Evolutionary conservation across 92 coral and sea anemone genomes (phyloP), one percentile per base, ranked within the genome.

Genomic region (Palythoa heliodiscus): DNA sequence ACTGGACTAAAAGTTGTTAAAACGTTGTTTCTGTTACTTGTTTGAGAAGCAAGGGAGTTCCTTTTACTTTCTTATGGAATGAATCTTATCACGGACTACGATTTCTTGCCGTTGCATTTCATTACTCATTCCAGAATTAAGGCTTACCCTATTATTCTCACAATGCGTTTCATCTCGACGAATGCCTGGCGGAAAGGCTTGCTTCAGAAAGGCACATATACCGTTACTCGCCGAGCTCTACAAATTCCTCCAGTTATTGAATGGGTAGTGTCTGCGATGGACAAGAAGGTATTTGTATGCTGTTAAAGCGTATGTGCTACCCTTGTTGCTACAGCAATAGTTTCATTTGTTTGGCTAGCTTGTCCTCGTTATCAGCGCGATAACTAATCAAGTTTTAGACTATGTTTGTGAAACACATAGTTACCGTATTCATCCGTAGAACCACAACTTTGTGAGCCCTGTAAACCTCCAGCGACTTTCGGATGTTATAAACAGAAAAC

Each of bases 321-420:
- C 78, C 63, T 22, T 74, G 78, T 52, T 60, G 78, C 19, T 53
- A 55, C 35, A 53, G 81, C 61, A 68, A 54, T 35, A 76, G 68
- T 52, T 75, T 52, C 35, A 11, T 47, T 17, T 50, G 9, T 76
- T 76, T 29, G 50, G 9, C 66, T 15, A 35, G 48, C 82, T 69
- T 35, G 68, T 54, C 15, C 20, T 69, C 1, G 68, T 76, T 15
- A 11, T 76, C 10, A 76, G 22, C 23, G 24, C 55, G 67, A 57
- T 54, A 15, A 76, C 23, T 5, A 76, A 76, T 55, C 82, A 54
- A 24, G 82, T 54, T 3, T 57, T 54, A 12, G 82, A 76, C 1
- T 25, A 76, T 20, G 22, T 76, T 76, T 76, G 23, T 57, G 78
- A 76, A 12, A 13, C 16, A 11, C 82, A 54, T 29, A 5, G 52